Base-by-base conservation (phyloP, 2,888 invertebrate species). In the Masnerella sp. region DNA sequence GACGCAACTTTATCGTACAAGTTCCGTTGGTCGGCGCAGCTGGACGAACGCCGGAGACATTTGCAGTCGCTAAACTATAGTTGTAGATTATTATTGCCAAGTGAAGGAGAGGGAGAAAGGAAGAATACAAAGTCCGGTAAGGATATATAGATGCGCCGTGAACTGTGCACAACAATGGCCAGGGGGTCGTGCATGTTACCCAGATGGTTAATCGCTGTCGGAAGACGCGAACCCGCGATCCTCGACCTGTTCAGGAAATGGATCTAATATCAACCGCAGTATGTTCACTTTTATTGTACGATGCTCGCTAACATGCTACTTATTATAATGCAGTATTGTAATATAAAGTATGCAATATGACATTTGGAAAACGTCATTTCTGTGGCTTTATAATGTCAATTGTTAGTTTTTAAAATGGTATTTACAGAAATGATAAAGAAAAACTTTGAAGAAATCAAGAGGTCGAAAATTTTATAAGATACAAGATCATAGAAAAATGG, bases 161-260 rank as follows among this genome's bases (percentile, higher is more conserved):
- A 51, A 54, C 40, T 40, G 38, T 45, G 43, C 47, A 28, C 59
- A 65, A 72, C 72, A 74, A 74, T 74, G 67, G 69, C 69, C 52
- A 74, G 62, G 68, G 69, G 74, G 74, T 65, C 70, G 58, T 74
- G 61, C 69, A 59, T 69, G 56, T 40, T 64, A 40, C 56, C 28
- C 71, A 76, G 72, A 75, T 75, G 75, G 75, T 75, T 75, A 75
- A 75, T 71, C 75, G 72, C 59, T 68, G 72, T 72, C 72, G 72
- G 72, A 64, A 59, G 71, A 75, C 59, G 67, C 47, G 54, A 56
- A 45, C 22, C 30, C 58, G 62, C 49, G 54, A 38, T 49, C 40
- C 42, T n/a, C 18, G 28, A 17, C 2, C 30, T 25, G 36, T 49
- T 54, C 56, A 38, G 67, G 67, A 67, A 67, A 58, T 34, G 36